These are phyloP conservation scores for Chrysemys picta DNA, from an alignment of 2,113 vertebrate species.

Conservation along the genomic window DNA sequence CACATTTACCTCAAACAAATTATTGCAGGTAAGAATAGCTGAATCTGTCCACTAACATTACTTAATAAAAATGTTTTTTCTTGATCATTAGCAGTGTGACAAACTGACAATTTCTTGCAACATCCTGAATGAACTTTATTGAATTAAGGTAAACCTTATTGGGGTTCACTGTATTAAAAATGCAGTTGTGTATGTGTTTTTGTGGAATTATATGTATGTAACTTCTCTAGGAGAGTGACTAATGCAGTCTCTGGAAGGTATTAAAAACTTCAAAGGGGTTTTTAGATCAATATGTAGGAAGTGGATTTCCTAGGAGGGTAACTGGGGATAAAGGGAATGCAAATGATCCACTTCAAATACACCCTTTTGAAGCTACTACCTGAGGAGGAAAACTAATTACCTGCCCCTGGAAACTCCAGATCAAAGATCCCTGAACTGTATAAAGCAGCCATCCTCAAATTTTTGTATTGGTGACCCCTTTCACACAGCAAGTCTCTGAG, in stretches of 20 bases:
- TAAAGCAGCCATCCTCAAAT: background rate
- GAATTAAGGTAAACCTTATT: background rate
- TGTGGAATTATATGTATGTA: background rate
- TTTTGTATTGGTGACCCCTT: no score
- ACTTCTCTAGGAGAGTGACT: background rate
- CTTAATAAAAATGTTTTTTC: background rate
- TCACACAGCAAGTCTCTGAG: no score
- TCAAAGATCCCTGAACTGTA: background rate
- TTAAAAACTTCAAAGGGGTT: background rate
- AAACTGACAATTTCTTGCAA: background rate
- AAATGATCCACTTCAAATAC: background rate
- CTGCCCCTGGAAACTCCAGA: background rate
- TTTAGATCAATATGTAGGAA: background rate
- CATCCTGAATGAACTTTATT: background rate
- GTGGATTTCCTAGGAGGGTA: background rate
- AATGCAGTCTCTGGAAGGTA: background rate
- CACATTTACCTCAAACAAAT: slow-evolving; percentile 92
- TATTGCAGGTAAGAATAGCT: slow-evolving; percentile 84
- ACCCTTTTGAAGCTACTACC: background rate
- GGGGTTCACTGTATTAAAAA: background rate
- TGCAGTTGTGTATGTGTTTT: background rate
- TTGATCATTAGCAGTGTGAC: background rate
- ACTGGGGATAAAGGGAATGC: background rate
- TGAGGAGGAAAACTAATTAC: background rate
- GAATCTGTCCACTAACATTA: background rate